Evolutionary conservation across 2,888 invertebrate genomes (phyloP).

Genomic region (Leptopilina myrica): DNA sequence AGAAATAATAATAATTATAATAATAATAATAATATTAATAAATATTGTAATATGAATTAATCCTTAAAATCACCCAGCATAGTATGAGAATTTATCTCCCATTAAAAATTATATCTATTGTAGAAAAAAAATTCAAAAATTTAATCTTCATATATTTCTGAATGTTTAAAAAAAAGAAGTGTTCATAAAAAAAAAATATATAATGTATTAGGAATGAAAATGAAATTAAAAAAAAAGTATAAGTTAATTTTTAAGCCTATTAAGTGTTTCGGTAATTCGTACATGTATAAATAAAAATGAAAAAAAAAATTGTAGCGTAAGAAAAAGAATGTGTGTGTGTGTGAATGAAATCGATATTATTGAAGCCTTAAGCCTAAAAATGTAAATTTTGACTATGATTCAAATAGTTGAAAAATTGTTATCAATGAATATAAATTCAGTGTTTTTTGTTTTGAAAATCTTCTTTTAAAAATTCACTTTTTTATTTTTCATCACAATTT

Average conservation of each 20-base stretch:
- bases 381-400: slow-evolving; percentile 15
- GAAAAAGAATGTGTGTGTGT: too few species aligned
- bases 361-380: slow-evolving; percentile 17
- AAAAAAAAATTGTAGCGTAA: slow-evolving; percentile 9
- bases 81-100: slow-evolving; percentile 12
- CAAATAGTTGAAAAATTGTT: background rate
- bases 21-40: too few species aligned
- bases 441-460: too few species aligned
- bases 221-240: slow-evolving; percentile 29
- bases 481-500: too few species aligned
- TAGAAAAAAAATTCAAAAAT: slow-evolving; percentile 13
- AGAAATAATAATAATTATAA: background rate
- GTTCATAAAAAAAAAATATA: slow-evolving; percentile 48
- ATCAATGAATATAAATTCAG: background rate
- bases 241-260: slow-evolving; percentile 10
- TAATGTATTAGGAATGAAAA: slow-evolving; percentile 43
- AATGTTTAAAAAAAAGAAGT: slow-evolving; percentile 58
- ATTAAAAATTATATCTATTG: slow-evolving; percentile 7
- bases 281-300: slow-evolving; percentile 26
- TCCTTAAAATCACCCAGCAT: background rate
- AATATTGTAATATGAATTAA: too few species aligned
- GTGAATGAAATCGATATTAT: slow-evolving; percentile 4
- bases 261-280: slow-evolving; percentile 37
- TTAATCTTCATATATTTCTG: slow-evolving; percentile 57
- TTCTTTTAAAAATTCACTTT: too few species aligned